These are phyloP conservation scores for Aphelocoma coerulescens DNA, from an alignment of 2,113 vertebrate genomes.

Conservation along the genomic window DNA sequence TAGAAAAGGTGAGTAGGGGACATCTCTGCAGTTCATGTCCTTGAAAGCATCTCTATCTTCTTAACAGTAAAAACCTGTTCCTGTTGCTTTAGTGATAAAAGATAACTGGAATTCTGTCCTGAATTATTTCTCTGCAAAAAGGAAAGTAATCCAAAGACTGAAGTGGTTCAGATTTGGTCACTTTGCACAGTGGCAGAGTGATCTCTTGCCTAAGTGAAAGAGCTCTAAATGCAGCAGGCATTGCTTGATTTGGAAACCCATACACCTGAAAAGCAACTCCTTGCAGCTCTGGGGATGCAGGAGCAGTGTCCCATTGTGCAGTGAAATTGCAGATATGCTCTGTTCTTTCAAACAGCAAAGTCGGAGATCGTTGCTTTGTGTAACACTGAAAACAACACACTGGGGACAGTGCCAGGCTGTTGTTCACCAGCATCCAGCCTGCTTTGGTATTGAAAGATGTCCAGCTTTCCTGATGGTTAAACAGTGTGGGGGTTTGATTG, in stretches of 20 bases:
- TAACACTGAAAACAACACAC: not conserved
- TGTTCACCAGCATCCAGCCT: not conserved
- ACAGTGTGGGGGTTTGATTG: not conserved
- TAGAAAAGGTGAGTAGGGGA: slow-evolving; percentile 88
- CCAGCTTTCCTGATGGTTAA: not conserved
- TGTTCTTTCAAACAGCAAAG: not conserved
- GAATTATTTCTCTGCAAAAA: not conserved
- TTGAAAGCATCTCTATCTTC: not conserved
- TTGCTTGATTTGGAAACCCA: not conserved
- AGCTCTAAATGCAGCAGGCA: not conserved
- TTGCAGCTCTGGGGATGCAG: not conserved
- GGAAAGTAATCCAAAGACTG: not conserved
- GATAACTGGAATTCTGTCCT: not conserved
- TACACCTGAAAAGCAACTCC: not conserved
- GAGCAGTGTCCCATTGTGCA: not conserved
- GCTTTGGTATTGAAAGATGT: not conserved
- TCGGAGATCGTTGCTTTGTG: not conserved
- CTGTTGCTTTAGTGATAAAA: not conserved
- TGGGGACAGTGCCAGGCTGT: not conserved
- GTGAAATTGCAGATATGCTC: not conserved
- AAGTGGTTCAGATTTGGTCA: not conserved
- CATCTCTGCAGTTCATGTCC: not conserved
- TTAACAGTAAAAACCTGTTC: not conserved
- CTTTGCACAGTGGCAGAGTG: not conserved
- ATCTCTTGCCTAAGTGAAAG: not conserved